Evolutionary conservation across 2,888 invertebrate genomes (phyloP).

Genomic region (Eilema griseolum): DNA sequence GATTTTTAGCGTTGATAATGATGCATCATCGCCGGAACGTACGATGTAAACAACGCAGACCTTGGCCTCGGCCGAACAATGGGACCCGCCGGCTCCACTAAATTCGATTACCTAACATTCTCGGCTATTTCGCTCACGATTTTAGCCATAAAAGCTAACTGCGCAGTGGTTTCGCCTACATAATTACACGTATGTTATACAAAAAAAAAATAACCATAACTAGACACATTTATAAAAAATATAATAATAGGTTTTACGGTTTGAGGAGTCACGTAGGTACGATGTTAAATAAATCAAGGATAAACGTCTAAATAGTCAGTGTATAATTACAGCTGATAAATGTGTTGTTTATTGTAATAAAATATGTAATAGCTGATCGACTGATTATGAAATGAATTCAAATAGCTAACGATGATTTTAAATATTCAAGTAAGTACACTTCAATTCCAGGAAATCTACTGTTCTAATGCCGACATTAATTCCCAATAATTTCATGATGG

Average conservation of each 20-base stretch:
- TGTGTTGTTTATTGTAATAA: conserved; percentile 40
- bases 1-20: conserved; percentile 56
- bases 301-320: conserved; percentile 19
- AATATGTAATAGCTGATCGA: conserved; percentile 23
- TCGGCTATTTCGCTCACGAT: conserved; percentile 78
- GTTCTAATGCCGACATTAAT: background rate
- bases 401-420: background rate
- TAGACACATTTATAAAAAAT: conserved; percentile 28
- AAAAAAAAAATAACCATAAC: conserved; percentile 33
- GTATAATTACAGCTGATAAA: conserved; percentile 28
- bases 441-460: background rate
- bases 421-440: background rate
- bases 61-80: conserved; percentile 83
- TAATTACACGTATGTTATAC: conserved; percentile 19
- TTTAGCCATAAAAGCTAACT: conserved; percentile 61
- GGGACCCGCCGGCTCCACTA: conserved; percentile 77
- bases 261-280: conserved; percentile 25
- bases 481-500: conserved; percentile 5
- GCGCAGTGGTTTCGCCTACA: conserved; percentile 35
- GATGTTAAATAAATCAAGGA: conserved; percentile 36
- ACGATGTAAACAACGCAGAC: conserved; percentile 81
- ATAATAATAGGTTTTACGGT: conserved; percentile 25
- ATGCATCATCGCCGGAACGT: conserved; percentile 65
- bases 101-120: conserved; percentile 81
- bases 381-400: conserved; percentile 11